Evolutionary conservation across 2,113 vertebrate genomes (phyloP).

Genomic region (Podocnemis expansa): DNA sequence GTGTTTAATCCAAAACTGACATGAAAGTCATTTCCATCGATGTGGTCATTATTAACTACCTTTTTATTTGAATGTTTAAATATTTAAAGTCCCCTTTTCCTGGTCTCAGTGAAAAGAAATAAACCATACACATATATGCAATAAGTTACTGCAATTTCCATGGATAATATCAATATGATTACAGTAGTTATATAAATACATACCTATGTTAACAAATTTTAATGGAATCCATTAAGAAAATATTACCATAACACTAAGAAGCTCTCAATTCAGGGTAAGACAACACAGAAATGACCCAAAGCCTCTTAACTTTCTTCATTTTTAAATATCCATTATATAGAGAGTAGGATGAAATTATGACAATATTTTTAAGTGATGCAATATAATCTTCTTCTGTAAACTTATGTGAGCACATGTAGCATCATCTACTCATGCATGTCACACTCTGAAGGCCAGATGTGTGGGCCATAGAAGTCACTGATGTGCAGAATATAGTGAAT

Average conservation of each 20-base stretch:
- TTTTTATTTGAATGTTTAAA: conserved; percentile 48
- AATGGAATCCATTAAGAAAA: not conserved
- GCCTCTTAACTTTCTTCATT: not conserved
- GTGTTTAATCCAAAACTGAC: conserved; percentile 53
- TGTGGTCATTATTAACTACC: conserved; percentile 56
- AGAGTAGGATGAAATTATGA: not conserved
- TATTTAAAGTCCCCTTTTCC: conserved; percentile 48
- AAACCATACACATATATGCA: conserved; percentile 20
- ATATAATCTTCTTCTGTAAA: not conserved
- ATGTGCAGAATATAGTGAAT: not conserved
- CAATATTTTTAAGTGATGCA: not conserved
- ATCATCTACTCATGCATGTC: not conserved
- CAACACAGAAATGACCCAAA: not conserved
- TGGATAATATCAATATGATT: not conserved
- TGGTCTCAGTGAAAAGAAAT: conserved; percentile 22
- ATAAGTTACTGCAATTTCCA: not conserved
- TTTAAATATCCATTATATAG: not conserved
- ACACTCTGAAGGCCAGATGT: not conserved
- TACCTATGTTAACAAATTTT: not conserved
- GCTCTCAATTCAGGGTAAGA: not conserved
- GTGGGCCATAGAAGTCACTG: no score
- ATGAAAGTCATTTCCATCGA: conserved; percentile 52
- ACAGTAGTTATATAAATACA: not conserved
- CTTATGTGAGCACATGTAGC: not conserved
- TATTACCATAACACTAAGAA: not conserved